phyloP scores from a whole-genome alignment of 1,140 invertebrate genomes.

The Diachasmimorpha longicaudata region DNA sequence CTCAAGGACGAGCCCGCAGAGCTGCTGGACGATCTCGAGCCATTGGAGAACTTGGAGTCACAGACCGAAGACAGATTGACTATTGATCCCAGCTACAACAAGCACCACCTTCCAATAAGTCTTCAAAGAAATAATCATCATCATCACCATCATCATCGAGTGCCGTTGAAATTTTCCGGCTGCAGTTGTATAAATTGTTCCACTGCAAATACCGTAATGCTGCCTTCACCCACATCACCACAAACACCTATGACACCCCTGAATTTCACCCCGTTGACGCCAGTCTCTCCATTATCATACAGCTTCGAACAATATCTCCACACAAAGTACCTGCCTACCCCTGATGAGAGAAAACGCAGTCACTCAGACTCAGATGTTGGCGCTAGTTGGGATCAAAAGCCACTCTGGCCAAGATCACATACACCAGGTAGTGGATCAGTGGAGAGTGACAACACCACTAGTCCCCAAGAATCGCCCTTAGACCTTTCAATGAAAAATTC shows the following conservation, averaged over 20 bases:
- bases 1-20: slow-evolving; percentile 41
- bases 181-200: slow-evolving; percentile 52
- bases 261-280: slow-evolving; percentile 62
- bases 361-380: slow-evolving; percentile 77
- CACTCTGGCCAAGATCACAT: slow-evolving; percentile 38
- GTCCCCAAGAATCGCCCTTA: slow-evolving; percentile 82
- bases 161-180: slow-evolving; percentile 32
- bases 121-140: slow-evolving; percentile 37
- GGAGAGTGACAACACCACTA: slow-evolving; percentile 44
- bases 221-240: slow-evolving; percentile 57
- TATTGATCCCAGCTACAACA: slow-evolving; percentile 25
- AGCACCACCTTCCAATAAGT: slow-evolving; percentile 23
- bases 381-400: slow-evolving; percentile 62
- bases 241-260: slow-evolving; percentile 67
- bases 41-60: slow-evolving; percentile 24
- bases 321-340: slow-evolving; percentile 73
- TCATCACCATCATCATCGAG: slow-evolving; percentile 26
- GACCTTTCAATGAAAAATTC: slow-evolving; percentile 80
- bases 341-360: slow-evolving; percentile 71
- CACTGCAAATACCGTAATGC: slow-evolving; percentile 44
- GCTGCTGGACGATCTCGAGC: slow-evolving; percentile 25
- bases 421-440: slow-evolving; percentile 40
- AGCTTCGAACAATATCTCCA: slow-evolving; percentile 76
- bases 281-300: slow-evolving; percentile 64
- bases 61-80: slow-evolving; percentile 32